Conservation (phyloP, 2,888 invertebrate species). For the Erebia ligea region DNA sequence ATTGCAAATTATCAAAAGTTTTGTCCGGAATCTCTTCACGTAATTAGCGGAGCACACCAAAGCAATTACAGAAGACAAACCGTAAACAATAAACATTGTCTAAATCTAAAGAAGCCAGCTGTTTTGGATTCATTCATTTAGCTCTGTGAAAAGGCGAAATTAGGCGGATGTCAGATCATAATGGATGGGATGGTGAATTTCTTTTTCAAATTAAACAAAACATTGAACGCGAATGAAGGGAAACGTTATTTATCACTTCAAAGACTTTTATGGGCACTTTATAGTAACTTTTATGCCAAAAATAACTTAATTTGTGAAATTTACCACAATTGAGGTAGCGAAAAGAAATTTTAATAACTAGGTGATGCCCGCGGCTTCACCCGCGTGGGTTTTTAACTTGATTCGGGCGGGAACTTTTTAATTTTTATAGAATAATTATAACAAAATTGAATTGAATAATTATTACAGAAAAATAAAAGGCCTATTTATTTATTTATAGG, state of each 20-base stretch:
- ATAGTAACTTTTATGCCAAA: not conserved
- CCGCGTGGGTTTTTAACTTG: too few relatives aligned
- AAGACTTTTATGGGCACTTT: constrained; percentile 10
- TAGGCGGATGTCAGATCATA: constrained; percentile 5
- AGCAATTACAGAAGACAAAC: not conserved
- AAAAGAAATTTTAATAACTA: not conserved
- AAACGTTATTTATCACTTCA: constrained; percentile 20
- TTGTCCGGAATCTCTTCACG: too few relatives aligned
- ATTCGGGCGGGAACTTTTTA: too few relatives aligned
- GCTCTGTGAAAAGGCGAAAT: constrained; percentile 2
- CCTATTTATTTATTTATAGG: too few relatives aligned
- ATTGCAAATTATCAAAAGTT: too few relatives aligned
- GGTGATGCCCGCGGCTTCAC: not conserved
- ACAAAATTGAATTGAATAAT: too few relatives aligned
- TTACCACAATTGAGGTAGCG: not conserved
- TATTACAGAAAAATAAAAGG: too few relatives aligned
- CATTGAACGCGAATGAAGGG: constrained; percentile 1
- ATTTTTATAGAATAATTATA: too few relatives aligned
- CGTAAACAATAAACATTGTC: not conserved
- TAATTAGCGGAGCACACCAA: not conserved
- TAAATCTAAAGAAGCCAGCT: not conserved
- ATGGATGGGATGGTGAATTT: constrained; percentile 1
- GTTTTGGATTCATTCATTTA: constrained; percentile 11
- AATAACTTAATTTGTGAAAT: constrained; percentile 2
- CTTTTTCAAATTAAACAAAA: constrained; percentile 16